Base-by-base conservation (phyloP, 2,113 vertebrate species). In the Anolis sagrei region DNA sequence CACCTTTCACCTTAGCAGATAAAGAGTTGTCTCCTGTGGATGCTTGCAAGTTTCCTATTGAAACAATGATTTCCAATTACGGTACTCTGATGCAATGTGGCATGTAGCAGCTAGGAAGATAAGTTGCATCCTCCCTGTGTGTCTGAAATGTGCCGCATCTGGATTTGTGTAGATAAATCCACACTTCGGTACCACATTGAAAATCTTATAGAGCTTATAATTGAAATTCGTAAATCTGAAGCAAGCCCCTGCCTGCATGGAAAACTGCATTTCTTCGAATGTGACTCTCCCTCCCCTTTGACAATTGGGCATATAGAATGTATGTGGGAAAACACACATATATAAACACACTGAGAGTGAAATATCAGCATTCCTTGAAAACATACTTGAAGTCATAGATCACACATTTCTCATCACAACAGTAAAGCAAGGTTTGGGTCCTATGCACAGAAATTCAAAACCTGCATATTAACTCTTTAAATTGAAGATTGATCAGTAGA, bases 51-150 rank as follows among this genome's bases (percentile, higher is more conserved):
- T 48, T 14, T 91, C 66, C 86, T 85, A 85, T 1, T 58, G 58
- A 91, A 95, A 87, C 14, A 89, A 70, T 4, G 1, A 34, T 9
- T 83, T 90, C 18, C n/a, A 88, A 34, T 80, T 87, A 81, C 66
- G 54, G 14, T 19, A 62, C 23, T 7, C 11, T 51, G 25, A 25
- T 70, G 72, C 44, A 70, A 89, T 3, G 8, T 32, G 5, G 0
- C 62, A 76, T 44, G 49, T 29, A 77, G 11, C 34, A 89, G 14
- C 29, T 34, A 2, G 0, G 13, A 64, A 87, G 9, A 73, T 81
- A 89, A 83, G 16, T 23, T 19, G 0, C 68, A 85, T 16, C 1
- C 2, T 3, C 6, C 66, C 14, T 4, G 1, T 2, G 7, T 72
- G 13, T 77, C 69, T 84, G 16, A 87, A 77, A 1, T 39, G 0